Percentiles rank a stretch among this genome's conserved stretches.
Evolutionary conservation across 2,113 vertebrate species (phyloP).

Genomic region (Dromiciops gliroides): DNA sequence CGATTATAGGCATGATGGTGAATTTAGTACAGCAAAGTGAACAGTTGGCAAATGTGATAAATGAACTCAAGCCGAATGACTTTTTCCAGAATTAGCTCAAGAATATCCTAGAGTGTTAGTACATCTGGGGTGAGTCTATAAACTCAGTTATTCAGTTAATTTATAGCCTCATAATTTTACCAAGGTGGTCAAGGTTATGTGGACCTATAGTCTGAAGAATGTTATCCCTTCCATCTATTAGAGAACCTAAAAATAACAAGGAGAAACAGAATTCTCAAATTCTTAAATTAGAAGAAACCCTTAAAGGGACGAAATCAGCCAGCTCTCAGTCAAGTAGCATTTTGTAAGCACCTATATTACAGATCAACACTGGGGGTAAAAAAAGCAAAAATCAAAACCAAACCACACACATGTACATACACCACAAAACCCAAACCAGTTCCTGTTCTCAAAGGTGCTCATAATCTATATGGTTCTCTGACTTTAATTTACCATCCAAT

Average conservation of each 20-base stretch:
- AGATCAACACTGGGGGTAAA: neutral
- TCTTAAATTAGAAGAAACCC: neutral
- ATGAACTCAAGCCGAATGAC: neutral
- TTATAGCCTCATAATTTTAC: neutral
- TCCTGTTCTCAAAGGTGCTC: neutral
- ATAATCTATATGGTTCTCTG: neutral
- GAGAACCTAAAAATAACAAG: neutral
- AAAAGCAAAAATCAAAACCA: neutral
- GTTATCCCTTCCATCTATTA: neutral
- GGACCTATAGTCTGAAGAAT: neutral
- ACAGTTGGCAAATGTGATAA: constrained; percentile 26
- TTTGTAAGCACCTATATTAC: neutral
- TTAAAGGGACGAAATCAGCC: neutral
- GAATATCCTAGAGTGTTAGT: neutral
- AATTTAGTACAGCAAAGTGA: constrained; percentile 30
- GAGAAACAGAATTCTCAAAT: neutral
- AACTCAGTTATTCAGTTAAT: constrained; percentile 38
- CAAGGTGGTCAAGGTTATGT: neutral
- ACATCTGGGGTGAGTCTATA: neutral
- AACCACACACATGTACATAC: neutral
- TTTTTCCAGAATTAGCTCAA: neutral
- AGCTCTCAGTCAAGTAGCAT: neutral
- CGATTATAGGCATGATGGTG: neutral
- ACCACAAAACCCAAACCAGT: neutral
- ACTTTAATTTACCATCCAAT: neutral